These are phyloP conservation scores for Agrochola circellaris DNA, from an alignment of 2,888 invertebrate species.

Conservation along the genomic window DNA sequence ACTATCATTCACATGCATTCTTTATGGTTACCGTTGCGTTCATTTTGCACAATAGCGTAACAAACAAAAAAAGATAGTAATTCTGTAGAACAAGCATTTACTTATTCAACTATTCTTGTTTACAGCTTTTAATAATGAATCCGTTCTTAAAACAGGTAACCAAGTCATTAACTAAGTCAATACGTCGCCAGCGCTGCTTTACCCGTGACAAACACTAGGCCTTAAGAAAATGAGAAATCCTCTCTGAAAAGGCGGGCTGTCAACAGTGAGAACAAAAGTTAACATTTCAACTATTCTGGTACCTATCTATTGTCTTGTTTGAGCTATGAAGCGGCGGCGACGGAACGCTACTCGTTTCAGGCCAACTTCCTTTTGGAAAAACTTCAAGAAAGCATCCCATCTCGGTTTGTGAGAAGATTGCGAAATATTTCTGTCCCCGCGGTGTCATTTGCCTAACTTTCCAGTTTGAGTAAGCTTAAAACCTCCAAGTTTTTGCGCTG, in stretches of 20 bases:
- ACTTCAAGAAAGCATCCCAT: slow-evolving; percentile 81
- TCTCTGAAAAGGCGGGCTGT: slow-evolving; percentile 66
- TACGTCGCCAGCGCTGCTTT: slow-evolving; percentile 36
- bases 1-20: not conserved
- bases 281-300: slow-evolving; percentile 78
- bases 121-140: slow-evolving; percentile 42
- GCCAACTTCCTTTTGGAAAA: slow-evolving; percentile 81
- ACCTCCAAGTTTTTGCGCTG: slow-evolving; percentile 80
- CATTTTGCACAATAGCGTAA: not conserved
- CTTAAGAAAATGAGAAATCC: slow-evolving; percentile 66
- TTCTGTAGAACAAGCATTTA: slow-evolving; percentile 16
- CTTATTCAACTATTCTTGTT: slow-evolving; percentile 31
- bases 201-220: slow-evolving; percentile 47
- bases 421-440: slow-evolving; percentile 85
- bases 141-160: slow-evolving; percentile 44
- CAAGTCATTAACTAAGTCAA: slow-evolving; percentile 55
- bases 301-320: slow-evolving; percentile 78
- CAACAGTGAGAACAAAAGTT: slow-evolving; percentile 77
- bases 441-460: slow-evolving; percentile 88
- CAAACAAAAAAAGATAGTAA: not conserved
- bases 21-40: not conserved
- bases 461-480: slow-evolving; percentile 87
- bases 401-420: slow-evolving; percentile 83
- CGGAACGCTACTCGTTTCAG: slow-evolving; percentile 74
- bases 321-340: slow-evolving; percentile 70